Base-by-base conservation (phyloP, 2,888 invertebrate genomes). In the Drosophila vallismaia region DNA sequence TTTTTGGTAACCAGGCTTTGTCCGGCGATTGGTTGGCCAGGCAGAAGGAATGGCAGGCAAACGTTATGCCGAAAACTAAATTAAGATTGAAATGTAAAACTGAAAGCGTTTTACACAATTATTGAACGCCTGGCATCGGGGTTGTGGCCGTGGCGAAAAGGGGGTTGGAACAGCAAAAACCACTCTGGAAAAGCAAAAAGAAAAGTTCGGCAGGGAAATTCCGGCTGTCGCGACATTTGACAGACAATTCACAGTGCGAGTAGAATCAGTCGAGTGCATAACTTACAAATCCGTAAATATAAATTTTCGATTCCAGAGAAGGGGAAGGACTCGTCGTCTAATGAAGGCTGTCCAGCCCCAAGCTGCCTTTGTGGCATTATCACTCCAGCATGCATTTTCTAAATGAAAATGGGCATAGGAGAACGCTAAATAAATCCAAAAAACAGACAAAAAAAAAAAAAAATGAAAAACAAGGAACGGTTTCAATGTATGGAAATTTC, bases 61-160 rank as follows among this genome's bases (percentile, higher is more conserved):
- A 86, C 86, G 86, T 77, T 84, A 58, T 89, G 86, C 79, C 75
- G 82, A 81, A 84, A 90, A 90, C 90, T 90, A 90, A 90, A 90
- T 90, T 90, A 90, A 90, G 90, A 90, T 90, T 90, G 90, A 90
- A 90, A 90, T 88, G 88, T 90, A 88, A 89, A 90, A 89, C 89
- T 90, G 89, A 89, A 90, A 90, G 86, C 90, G 88, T 88, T 90
- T 90, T 89, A 89, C 84, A 88, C 88, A 88, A 89, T 88, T 88
- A 88, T 81, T 77, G 86, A 79, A 79, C 73, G 68, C 26, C 44
- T 40, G 29, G 8, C 14, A 3, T 9, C 6, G 7, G 14, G 19
- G 14, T 14, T 14, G 14, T 46, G 46, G 3, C 24, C 3, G 3
- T n/a, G 7, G 14, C 14, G 49, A 29, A 38, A n/a, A 9, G 38